Evolutionary conservation across 1,140 invertebrate species (phyloP).

Genomic region (Lithobius niger): DNA sequence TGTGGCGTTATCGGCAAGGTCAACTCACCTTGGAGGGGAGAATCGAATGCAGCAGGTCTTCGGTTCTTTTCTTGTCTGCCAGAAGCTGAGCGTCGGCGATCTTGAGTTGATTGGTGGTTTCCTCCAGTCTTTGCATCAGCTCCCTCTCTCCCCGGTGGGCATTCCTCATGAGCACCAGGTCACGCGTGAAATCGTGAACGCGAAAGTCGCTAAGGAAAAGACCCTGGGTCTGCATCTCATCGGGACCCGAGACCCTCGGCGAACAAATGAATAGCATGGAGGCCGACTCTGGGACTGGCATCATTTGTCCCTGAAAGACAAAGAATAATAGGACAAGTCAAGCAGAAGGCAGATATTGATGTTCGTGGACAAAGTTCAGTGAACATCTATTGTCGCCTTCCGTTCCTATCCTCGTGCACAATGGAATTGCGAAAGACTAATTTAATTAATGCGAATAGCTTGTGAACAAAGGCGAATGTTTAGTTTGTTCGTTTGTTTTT

Average conservation of each 20-base stretch:
- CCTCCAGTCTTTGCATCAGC: constrained; percentile 30
- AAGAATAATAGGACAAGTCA: no score
- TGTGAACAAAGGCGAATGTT: no score
- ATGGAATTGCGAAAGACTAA: no score
- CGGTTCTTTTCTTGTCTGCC: constrained; percentile 30
- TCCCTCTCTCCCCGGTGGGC: constrained; percentile 26
- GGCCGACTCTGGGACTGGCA: constrained; percentile 25
- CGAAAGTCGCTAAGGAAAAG: constrained; percentile 32
- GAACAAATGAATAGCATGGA: constrained; percentile 33
- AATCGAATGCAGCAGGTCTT: constrained; percentile 29
- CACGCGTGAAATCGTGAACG: constrained; percentile 30
- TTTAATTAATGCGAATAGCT: no score
- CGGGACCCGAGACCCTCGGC: constrained; percentile 28
- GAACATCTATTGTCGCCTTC: no score
- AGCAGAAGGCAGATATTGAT: neutral
- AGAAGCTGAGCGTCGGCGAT: constrained; percentile 23
- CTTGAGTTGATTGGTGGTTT: constrained; percentile 31
- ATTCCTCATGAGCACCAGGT: constrained; percentile 25
- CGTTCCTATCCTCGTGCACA: no score
- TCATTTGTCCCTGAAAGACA: constrained; percentile 29
- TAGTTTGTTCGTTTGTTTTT: no score
- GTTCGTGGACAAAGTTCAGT: neutral
- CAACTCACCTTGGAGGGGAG: constrained; percentile 32
- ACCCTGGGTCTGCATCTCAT: constrained; percentile 28
- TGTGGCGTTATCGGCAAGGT: no score